phyloP scores from a whole-genome alignment of 2,797 vertebrate species.

The Darevskia mixta region DNA sequence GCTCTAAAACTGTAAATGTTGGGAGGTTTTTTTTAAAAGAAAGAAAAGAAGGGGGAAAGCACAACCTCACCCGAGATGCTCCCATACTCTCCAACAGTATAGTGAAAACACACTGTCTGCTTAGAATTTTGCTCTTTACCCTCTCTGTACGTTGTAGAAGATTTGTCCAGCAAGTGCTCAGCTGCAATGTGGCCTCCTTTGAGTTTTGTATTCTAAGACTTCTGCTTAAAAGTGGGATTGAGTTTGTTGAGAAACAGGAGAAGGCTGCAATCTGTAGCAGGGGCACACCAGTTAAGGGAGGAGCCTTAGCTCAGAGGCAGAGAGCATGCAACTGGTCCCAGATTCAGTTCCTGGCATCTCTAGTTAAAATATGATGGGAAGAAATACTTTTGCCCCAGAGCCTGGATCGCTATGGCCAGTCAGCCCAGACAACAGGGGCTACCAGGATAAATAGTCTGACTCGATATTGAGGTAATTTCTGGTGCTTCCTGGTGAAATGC shows the following conservation, averaged over 20 bases:
- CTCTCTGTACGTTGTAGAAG: constrained; percentile 49
- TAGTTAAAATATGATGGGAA: background rate
- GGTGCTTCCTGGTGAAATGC: background rate
- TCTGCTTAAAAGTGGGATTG: background rate
- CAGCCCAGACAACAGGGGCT: background rate
- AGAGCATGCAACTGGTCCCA: background rate
- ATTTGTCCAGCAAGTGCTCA: constrained; percentile 39
- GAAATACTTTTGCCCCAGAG: background rate
- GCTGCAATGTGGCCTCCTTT: background rate
- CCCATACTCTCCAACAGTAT: constrained; percentile 24
- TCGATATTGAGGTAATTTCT: background rate
- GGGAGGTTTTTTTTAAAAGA: constrained; percentile 29
- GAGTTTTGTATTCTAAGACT: background rate
- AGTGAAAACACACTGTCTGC: constrained; percentile 39
- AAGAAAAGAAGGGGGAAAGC: background rate
- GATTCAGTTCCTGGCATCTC: background rate
- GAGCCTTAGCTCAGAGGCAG: background rate
- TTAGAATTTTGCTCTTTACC: constrained; percentile 66
- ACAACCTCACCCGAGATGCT: constrained; percentile 50
- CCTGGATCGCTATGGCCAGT: background rate
- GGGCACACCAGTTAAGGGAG: background rate
- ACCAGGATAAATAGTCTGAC: background rate
- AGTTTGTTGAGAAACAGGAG: background rate
- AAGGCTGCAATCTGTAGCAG: background rate
- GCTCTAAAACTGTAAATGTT: constrained; percentile 61